These are phyloP conservation scores for Gymnocheta viridis DNA, from an alignment of 2,888 invertebrate genomes.

Conservation along the genomic window DNA sequence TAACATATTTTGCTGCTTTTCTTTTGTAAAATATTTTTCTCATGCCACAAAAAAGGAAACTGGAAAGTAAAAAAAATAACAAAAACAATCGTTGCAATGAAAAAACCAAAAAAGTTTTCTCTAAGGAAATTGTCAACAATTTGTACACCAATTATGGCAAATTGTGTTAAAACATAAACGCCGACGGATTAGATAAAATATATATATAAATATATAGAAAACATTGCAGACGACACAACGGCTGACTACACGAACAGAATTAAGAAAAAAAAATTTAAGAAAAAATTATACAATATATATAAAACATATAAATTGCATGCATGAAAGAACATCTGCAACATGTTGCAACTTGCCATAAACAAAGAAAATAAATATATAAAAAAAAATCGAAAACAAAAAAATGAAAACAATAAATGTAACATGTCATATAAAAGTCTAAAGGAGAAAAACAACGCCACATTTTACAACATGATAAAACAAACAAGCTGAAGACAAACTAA, in stretches of 20 bases:
- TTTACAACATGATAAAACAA: conserved; percentile 38
- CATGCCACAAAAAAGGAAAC: conserved; percentile 21
- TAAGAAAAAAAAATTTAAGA: not conserved
- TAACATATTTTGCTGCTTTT: conserved; percentile 1
- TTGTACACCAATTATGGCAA: conserved; percentile 70
- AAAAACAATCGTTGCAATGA: not conserved
- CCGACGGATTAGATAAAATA: conserved; percentile 65
- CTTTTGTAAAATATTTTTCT: conserved; percentile 43
- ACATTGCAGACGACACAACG: not conserved
- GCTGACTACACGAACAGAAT: conserved; percentile 1
- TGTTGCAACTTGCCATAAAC: conserved; percentile 33
- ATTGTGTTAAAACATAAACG: conserved; percentile 70
- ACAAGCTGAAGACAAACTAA: not conserved
- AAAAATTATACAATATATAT: conserved; percentile 37
- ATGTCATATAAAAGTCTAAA: conserved; percentile 58
- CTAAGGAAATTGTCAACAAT: conserved; percentile 69
- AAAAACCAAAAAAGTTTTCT: conserved; percentile 46
- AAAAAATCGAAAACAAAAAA: not conserved
- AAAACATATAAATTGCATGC: conserved; percentile 67
- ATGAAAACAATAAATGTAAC: conserved; percentile 52
- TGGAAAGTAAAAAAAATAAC: not conserved
- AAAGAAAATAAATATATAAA: conserved; percentile 16
- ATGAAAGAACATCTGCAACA: conserved; percentile 62
- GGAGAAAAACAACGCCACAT: conserved; percentile 32
- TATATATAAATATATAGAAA: conserved; percentile 16